Percentiles rank a stretch among this genome's conserved stretches.
phyloP scores from a whole-genome alignment of 37 sponge, comb jelly and placozoan genomes.

The Cladorhizidae sp. region DNA sequence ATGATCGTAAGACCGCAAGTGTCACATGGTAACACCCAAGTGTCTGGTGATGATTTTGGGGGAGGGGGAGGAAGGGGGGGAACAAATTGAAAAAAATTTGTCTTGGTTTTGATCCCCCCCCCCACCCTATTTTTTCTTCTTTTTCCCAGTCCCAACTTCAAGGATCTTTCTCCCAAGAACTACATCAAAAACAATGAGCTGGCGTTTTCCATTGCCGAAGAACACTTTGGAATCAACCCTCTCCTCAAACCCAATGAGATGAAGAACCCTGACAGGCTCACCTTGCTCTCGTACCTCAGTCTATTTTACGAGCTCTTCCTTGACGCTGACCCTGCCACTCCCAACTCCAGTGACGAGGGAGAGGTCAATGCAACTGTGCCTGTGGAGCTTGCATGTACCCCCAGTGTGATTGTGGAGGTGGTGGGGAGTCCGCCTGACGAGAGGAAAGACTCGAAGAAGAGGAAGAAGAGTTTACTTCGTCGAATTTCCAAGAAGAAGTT shows the following conservation, averaged over 20 bases:
- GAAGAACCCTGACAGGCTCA: slow-evolving; percentile 66
- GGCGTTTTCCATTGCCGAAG: slow-evolving; percentile 78
- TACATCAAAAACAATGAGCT: slow-evolving; percentile 37
- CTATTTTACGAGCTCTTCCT: slow-evolving; percentile 66
- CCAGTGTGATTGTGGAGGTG: background rate
- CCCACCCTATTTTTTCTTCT: too few relatives aligned
- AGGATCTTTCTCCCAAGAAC: slow-evolving; percentile 32
- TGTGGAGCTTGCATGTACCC: background rate
- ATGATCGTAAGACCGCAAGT: too few relatives aligned
- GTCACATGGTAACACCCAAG: too few relatives aligned
- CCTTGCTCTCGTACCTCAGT: slow-evolving; percentile 74
- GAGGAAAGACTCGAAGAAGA: slow-evolving; percentile 17
- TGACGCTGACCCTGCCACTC: slow-evolving; percentile 34
- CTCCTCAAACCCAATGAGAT: slow-evolving; percentile 79
- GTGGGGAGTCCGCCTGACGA: background rate
- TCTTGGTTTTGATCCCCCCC: too few relatives aligned
- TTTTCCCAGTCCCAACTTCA: slow-evolving; percentile 44
- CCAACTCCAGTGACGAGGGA: background rate
- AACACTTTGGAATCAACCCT: slow-evolving; percentile 43
- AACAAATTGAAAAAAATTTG: too few relatives aligned
- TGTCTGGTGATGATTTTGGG: too few relatives aligned
- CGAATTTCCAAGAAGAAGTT: background rate
- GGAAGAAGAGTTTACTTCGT: background rate
- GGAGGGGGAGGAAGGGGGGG: too few relatives aligned
- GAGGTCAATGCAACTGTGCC: background rate